Evolutionary conservation across 2,888 invertebrate species (phyloP), one percentile per base, ranked within the genome.

Genomic region (Pemphredon lugubris): DNA sequence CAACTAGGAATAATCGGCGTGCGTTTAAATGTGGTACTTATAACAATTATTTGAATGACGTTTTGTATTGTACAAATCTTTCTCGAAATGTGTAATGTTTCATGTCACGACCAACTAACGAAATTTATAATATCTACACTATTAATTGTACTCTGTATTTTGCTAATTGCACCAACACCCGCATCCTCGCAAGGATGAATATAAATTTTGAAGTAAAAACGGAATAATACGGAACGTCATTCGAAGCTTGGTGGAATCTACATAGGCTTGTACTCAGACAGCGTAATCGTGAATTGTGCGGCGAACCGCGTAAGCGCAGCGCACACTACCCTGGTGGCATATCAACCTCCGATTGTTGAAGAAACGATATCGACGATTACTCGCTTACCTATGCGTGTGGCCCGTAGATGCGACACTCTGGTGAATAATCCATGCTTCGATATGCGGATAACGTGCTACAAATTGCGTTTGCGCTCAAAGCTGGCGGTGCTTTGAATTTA

Each of bases 391-490:
- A 80, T 81, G 84, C 86, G 86, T 85, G 82, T 73, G 73, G 73
- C 84, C 73, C 45, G 71, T 79, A 73, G 81, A 78, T 69, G 79
- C 81, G 81, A 65, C 71, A 69, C 40, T 64, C 68, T 82, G 83
- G 86, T 84, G 84, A 86, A 81, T 81, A 80, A 69, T 81, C 75
- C 80, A 80, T 83, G 77, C 81, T 82, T 77, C 83, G 83, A 83
- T 84, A 74, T 81, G 83, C 84, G 84, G 87, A 86, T 84, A 84
- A 84, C 83, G 86, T 82, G 77, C 85, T 76, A 83, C 85, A 81
- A 84, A 86, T 86, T 87, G 88, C 88, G 87, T 88, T 87, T 88
- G 87, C 87, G 87, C 78, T 84, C 83, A 82, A 86, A 84, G 84
- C 85, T 84, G 84, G 83, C 83, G 73, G 84, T 84, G 85, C 87